Evolutionary conservation across 1,140 invertebrate species (phyloP).

Genomic region (Idris sp.): DNA sequence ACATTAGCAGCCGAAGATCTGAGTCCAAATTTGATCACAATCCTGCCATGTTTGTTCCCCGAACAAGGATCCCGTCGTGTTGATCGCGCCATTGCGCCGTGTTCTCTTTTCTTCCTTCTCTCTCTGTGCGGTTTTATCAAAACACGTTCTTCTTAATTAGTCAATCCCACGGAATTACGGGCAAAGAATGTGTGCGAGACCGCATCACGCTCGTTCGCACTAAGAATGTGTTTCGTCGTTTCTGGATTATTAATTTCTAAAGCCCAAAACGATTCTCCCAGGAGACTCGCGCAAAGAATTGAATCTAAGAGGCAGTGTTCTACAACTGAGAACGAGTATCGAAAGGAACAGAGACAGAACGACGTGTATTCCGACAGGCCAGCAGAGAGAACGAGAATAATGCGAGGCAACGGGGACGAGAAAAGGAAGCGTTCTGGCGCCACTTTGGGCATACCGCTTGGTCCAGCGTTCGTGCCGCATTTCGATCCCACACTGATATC

Average conservation of each 20-base stretch:
- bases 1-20: conserved; percentile 20
- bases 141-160: conserved; percentile 60
- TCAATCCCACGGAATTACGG: conserved; percentile 45
- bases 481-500: conserved; percentile 72
- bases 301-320: conserved; percentile 62
- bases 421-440: conserved; percentile 74
- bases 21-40: conserved; percentile 29
- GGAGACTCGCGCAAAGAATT: conserved; percentile 68
- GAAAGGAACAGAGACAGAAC: conserved; percentile 34
- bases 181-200: conserved; percentile 32
- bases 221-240: conserved; percentile 59
- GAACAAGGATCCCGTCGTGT: conserved; percentile 46
- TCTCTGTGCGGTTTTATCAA: conserved; percentile 27
- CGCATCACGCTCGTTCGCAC: conserved; percentile 34
- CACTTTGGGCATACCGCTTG: conserved; percentile 70
- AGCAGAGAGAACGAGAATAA: conserved; percentile 56
- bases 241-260: conserved; percentile 74
- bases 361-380: conserved; percentile 3
- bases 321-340: conserved; percentile 44
- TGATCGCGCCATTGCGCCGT: conserved; percentile 36
- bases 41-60: conserved; percentile 40
- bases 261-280: conserved; percentile 65
- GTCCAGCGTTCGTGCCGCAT: conserved; percentile 64
- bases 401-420: conserved; percentile 58
- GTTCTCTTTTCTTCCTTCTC: conserved; percentile 13